These are phyloP conservation scores for Hypothenemus hampei DNA, from an alignment of 1,140 invertebrate species.

Conservation along the genomic window DNA sequence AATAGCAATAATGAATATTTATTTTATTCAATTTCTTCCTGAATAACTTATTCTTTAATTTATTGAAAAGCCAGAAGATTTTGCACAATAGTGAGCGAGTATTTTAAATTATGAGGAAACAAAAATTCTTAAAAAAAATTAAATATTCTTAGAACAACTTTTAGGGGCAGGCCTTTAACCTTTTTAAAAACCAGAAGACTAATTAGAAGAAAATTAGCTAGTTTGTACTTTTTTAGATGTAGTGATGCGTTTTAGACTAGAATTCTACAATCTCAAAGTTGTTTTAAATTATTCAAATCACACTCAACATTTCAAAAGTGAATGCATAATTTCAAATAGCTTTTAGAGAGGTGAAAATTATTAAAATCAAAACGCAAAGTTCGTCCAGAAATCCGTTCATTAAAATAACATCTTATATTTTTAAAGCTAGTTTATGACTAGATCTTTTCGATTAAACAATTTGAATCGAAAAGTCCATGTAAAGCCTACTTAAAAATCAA, in stretches of 20 bases:
- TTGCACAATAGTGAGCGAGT: neutral
- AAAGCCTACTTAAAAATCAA: neutral
- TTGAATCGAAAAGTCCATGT: neutral
- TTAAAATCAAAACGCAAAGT: neutral
- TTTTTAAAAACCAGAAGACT: too few relatives aligned
- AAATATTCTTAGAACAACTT: too few relatives aligned
- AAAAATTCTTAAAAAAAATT: neutral
- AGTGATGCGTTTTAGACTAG: neutral
- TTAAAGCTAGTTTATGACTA: neutral
- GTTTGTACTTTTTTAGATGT: neutral
- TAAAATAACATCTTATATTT: neutral
- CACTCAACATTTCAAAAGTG: neutral
- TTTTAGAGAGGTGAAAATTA: neutral
- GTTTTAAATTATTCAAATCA: neutral
- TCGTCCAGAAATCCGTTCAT: slow-evolving; percentile 8
- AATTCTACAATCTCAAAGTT: neutral
- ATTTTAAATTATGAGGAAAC: neutral
- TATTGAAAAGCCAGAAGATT: neutral
- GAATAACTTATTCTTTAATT: too few relatives aligned
- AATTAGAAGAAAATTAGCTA: too few relatives aligned
- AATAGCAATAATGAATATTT: neutral
- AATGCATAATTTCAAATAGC: neutral
- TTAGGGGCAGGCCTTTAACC: too few relatives aligned
- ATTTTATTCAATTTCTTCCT: neutral
- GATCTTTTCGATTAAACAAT: neutral